These are phyloP conservation scores for Hymenochirus boettgeri DNA, from an alignment of 2,113 vertebrate species.

Conservation along the genomic window DNA sequence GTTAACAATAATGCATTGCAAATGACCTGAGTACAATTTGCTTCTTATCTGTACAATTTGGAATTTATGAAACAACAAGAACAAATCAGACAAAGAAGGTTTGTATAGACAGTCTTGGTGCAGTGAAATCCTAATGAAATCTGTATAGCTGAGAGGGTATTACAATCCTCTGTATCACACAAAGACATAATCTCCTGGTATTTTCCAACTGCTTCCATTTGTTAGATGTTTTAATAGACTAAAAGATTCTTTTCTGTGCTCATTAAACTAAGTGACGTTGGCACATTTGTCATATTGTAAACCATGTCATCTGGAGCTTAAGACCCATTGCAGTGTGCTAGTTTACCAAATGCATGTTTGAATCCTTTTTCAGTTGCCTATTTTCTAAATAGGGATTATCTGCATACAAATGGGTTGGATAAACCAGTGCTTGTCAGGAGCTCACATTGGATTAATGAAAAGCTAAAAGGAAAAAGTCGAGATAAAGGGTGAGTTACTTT, in stretches of 20 bases:
- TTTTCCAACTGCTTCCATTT: constrained; percentile 50
- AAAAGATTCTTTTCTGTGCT: constrained; percentile 1
- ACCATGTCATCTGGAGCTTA: constrained; percentile 25
- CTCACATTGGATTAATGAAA: too few relatives aligned
- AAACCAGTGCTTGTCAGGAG: constrained; percentile 2
- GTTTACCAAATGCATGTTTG: constrained; percentile 27
- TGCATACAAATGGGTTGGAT: constrained; percentile 13
- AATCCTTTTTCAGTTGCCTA: constrained; percentile 21
- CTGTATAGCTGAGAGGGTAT: constrained; percentile 47
- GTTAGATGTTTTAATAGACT: neutral
- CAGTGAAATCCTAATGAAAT: constrained; percentile 34
- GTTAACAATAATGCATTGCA: too few relatives aligned
- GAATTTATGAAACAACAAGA: too few relatives aligned
- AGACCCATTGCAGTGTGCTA: constrained; percentile 7
- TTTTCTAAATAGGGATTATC: constrained; percentile 35
- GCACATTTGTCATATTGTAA: constrained; percentile 5
- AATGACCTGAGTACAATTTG: too few relatives aligned
- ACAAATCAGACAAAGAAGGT: too few relatives aligned
- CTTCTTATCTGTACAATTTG: too few relatives aligned
- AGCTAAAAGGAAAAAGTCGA: too few relatives aligned
- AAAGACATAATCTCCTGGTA: constrained; percentile 54
- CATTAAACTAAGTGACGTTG: constrained; percentile 29
- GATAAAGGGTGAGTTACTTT: too few relatives aligned
- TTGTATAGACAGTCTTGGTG: too few relatives aligned
- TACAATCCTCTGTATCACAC: constrained; percentile 37